These are phyloP conservation scores for Sebastes taczanowskii DNA, from an alignment of 2,797 vertebrate species.

Conservation along the genomic window DNA sequence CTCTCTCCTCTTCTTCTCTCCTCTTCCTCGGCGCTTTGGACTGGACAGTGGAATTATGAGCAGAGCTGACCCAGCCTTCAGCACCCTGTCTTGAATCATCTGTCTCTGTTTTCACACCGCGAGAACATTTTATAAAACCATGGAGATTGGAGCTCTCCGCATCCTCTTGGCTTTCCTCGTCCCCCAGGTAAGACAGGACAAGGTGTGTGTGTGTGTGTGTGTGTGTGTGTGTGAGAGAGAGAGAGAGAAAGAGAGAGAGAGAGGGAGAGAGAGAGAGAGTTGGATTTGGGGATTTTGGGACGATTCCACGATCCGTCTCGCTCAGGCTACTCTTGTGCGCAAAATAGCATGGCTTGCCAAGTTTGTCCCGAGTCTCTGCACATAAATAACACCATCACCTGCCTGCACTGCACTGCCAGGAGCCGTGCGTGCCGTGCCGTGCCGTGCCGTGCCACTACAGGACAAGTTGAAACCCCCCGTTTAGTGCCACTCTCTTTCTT, in stretches of 20 bases:
- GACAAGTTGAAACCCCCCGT: slow-evolving; percentile 39
- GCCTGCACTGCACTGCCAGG: background rate
- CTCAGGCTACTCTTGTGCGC: background rate
- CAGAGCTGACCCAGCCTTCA: slow-evolving; percentile 92
- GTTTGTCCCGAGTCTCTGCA: slow-evolving; percentile 34
- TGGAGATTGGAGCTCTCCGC: slow-evolving; percentile 89
- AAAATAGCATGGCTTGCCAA: slow-evolving; percentile 27
- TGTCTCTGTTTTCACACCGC: slow-evolving; percentile 51
- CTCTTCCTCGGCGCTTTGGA: slow-evolving; percentile 71
- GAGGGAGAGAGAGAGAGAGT: background rate
- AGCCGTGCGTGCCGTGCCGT: background rate
- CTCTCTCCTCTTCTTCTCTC: background rate
- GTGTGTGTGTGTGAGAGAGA: background rate
- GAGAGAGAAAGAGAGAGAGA: no score
- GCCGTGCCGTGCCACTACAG: background rate
- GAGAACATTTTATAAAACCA: slow-evolving; percentile 61
- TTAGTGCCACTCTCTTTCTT: background rate
- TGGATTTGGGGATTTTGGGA: background rate
- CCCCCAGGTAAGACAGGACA: slow-evolving; percentile 90
- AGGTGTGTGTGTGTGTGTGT: background rate
- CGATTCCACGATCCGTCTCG: background rate
- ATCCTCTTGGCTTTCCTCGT: slow-evolving; percentile 89
- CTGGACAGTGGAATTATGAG: slow-evolving; percentile 97
- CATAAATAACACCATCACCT: background rate
- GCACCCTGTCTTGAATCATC: slow-evolving; percentile 84